A percentile compares a stretch with the other conserved stretches of the same genome.
These are phyloP conservation scores for Mormyrus hasselquistii DNA, from an alignment of 2,797 vertebrate species.

Conservation along the genomic window DNA sequence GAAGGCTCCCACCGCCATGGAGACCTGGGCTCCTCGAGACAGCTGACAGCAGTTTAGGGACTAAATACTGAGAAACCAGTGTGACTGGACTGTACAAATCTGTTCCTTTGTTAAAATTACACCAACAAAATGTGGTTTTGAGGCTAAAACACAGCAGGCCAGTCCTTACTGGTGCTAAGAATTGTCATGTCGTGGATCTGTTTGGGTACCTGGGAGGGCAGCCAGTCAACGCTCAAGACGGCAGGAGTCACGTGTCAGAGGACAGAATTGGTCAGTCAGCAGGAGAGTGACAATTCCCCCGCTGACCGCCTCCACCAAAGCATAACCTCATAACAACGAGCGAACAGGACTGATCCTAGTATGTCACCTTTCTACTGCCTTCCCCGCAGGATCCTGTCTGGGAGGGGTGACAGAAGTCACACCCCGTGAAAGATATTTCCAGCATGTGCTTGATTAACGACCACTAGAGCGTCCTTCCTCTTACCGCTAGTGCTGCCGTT, in stretches of 20 bases:
- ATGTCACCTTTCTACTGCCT: background rate
- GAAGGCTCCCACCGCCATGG: background rate
- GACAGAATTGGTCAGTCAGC: background rate
- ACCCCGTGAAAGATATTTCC: background rate
- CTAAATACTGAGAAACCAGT: background rate
- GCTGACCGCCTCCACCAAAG: background rate
- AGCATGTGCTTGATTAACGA: background rate
- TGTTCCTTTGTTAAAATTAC: constrained; percentile 4
- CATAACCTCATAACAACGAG: background rate
- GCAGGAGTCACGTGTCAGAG: background rate
- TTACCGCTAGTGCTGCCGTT: background rate
- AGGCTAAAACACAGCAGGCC: background rate
- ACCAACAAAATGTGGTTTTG: constrained; percentile 14
- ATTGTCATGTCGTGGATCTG: background rate
- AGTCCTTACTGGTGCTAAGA: background rate
- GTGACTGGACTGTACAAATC: background rate
- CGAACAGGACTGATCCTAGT: no score
- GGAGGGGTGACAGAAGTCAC: background rate
- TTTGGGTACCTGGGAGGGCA: background rate
- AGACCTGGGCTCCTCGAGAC: background rate
- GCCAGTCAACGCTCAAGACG: background rate
- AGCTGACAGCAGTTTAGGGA: background rate
- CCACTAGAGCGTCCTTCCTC: background rate
- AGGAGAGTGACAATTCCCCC: background rate
- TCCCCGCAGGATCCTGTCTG: background rate